Conservation (phyloP, 1,140 invertebrate species). For the Panagrolaimus sp. region DNA sequence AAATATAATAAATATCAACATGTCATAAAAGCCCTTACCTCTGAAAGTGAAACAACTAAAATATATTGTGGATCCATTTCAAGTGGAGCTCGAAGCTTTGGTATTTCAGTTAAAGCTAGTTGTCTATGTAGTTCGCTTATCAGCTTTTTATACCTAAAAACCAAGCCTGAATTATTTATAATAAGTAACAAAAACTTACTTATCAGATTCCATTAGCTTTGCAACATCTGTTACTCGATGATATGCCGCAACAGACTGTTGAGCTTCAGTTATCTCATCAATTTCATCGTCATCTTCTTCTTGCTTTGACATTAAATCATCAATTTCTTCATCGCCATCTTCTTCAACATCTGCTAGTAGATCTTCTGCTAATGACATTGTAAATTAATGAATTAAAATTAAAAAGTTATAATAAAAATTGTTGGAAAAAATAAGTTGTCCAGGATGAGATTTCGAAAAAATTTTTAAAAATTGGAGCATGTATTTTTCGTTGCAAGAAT, state of each 20-base stretch:
- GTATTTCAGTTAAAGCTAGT: slow-evolving; percentile 40
- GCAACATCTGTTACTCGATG: slow-evolving; percentile 42
- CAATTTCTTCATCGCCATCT: slow-evolving; percentile 50
- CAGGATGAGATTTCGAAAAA: too few species aligned
- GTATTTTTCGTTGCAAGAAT: background rate
- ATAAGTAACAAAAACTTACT: slow-evolving; percentile 23
- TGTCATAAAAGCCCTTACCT: slow-evolving; percentile 32
- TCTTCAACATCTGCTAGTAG: slow-evolving; percentile 56
- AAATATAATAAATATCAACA: background rate
- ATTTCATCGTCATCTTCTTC: slow-evolving; percentile 50
- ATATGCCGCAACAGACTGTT: slow-evolving; percentile 35
- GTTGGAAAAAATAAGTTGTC: too few species aligned
- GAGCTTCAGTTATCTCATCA: slow-evolving; percentile 46
- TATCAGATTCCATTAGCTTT: slow-evolving; percentile 39
- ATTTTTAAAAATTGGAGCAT: slow-evolving; percentile 11
- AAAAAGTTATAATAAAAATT: too few species aligned
- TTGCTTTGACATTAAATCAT: slow-evolving; percentile 33
- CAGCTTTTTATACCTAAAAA: slow-evolving; percentile 46
- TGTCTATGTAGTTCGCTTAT: slow-evolving; percentile 35
- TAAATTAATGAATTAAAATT: background rate
- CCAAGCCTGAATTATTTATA: background rate
- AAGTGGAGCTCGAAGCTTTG: slow-evolving; percentile 42
- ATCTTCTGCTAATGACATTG: slow-evolving; percentile 57
- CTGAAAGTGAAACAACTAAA: slow-evolving; percentile 52
- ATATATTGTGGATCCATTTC: slow-evolving; percentile 54